Conservation (phyloP, 2,888 invertebrate species). For the Heliothis peltigera region DNA sequence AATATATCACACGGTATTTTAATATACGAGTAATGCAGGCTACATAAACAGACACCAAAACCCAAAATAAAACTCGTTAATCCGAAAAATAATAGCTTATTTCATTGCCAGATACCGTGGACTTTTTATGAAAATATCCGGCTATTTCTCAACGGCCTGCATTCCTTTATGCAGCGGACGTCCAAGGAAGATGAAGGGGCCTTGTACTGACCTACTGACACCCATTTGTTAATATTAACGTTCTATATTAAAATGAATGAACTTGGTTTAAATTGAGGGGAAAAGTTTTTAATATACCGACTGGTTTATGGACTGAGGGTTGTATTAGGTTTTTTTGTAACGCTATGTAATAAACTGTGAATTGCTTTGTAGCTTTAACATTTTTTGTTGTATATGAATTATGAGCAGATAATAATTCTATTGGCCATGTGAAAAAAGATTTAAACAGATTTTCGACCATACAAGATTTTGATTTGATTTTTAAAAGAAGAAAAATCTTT, state of each 20-base stretch:
- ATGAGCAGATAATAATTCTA: too few species aligned
- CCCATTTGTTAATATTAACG: constrained; percentile 24
- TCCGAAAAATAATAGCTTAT: constrained; percentile 16
- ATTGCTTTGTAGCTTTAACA: too few species aligned
- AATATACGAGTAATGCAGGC: background rate
- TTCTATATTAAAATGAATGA: constrained; percentile 17
- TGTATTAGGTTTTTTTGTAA: background rate
- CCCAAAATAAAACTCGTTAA: background rate
- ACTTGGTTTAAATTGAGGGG: constrained; percentile 3
- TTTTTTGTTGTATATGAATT: too few species aligned
- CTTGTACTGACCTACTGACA: constrained; percentile 30
- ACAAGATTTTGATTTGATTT: background rate
- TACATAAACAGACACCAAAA: background rate
- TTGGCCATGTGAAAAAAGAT: too few species aligned
- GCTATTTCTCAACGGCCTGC: constrained; percentile 26
- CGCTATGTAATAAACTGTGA: background rate
- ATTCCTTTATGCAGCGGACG: constrained; percentile 44
- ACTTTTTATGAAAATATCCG: constrained; percentile 32
- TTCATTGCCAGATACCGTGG: constrained; percentile 11
- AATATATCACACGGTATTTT: background rate
- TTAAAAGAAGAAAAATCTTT: background rate
- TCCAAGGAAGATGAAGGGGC: constrained; percentile 28
- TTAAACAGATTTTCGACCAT: too few species aligned
- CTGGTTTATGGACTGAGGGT: background rate
- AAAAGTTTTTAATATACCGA: background rate